phyloP scores from a whole-genome alignment of 2,888 invertebrate species.

The Cartodere bifasciata region DNA sequence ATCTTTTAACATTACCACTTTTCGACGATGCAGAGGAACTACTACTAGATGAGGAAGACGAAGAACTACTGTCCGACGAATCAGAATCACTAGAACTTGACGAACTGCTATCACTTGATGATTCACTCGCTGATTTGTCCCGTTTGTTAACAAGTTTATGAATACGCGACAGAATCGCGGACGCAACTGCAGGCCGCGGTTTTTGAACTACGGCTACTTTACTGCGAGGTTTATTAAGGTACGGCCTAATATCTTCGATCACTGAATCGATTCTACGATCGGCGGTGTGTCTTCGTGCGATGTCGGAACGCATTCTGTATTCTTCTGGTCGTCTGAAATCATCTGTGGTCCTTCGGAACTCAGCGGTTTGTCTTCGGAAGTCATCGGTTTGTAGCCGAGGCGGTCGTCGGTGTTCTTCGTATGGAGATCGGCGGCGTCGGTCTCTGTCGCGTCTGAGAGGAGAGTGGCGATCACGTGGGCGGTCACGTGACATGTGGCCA shows the following conservation, averaged over 20 bases:
- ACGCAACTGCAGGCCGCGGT: slow-evolving; percentile 29
- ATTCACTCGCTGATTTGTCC: slow-evolving; percentile 15
- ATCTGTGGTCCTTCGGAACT: too few species aligned
- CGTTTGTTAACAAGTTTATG: slow-evolving; percentile 13
- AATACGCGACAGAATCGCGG: slow-evolving; percentile 30
- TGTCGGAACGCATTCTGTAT: too few species aligned
- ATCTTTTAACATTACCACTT: not conserved
- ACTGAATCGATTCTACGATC: too few species aligned
- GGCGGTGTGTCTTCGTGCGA: too few species aligned
- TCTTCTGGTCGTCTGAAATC: too few species aligned
- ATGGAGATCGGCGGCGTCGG: too few species aligned
- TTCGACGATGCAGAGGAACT: slow-evolving; percentile 7
- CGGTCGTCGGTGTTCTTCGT: too few species aligned
- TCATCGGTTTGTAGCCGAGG: too few species aligned
- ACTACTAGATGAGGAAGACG: slow-evolving; percentile 2
- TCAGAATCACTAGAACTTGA: slow-evolving; percentile 13
- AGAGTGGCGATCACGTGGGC: too few species aligned
- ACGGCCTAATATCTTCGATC: too few species aligned
- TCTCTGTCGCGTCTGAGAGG: too few species aligned
- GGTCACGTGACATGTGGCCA: not conserved
- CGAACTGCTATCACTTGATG: slow-evolving; percentile 12
- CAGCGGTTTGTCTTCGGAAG: too few species aligned
- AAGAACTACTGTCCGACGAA: not conserved
- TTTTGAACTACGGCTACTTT: slow-evolving; percentile 33
- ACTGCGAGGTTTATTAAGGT: slow-evolving; percentile 26